These are phyloP conservation scores for Pristionchus japonicus DNA, from an alignment of 2,888 invertebrate genomes.

Conservation along the genomic window DNA sequence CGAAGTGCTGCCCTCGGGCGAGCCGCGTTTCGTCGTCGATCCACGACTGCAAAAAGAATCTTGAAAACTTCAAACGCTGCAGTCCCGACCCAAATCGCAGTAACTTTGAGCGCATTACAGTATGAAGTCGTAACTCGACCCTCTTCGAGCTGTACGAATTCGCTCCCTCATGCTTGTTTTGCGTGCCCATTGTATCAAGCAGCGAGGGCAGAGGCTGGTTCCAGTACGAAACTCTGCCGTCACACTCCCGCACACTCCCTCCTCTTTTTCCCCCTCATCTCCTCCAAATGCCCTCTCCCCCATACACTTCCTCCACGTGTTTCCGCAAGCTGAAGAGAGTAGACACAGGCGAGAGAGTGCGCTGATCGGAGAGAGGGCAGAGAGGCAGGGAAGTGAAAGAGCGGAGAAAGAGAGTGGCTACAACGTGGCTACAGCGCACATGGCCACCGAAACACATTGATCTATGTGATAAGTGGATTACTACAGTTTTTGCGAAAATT, in stretches of 20 bases:
- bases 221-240: background rate
- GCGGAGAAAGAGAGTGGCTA: background rate
- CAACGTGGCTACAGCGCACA: background rate
- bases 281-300: background rate
- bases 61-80: too few species aligned
- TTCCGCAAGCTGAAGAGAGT: background rate
- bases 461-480: background rate
- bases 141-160: background rate
- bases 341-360: background rate
- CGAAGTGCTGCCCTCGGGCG: conserved; percentile 14
- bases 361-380: background rate
- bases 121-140: background rate
- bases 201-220: background rate
- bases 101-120: too few species aligned
- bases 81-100: too few species aligned
- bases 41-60: background rate
- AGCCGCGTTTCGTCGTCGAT: conserved; percentile 5
- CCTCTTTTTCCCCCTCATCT: background rate
- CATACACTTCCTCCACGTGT: background rate
- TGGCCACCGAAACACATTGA: background rate
- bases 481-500: too few species aligned
- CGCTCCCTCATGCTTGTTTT: background rate
- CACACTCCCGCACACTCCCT: background rate
- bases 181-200: background rate
- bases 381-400: background rate